Base-by-base conservation (phyloP, 2,888 invertebrate genomes). In the Dryocosmus kuriphilus region DNA sequence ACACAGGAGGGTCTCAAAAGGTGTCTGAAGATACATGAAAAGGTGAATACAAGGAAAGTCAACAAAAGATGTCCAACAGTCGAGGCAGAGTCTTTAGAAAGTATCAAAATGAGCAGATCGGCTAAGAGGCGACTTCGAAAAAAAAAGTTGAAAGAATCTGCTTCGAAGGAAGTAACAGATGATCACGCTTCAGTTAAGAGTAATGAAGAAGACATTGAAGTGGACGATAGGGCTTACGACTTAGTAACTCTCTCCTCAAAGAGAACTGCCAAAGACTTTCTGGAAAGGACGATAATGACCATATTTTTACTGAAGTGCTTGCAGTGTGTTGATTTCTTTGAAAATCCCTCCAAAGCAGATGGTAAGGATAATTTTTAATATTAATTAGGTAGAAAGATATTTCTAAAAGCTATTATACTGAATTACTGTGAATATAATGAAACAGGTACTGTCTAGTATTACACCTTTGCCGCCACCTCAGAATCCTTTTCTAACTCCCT, bases 251-350 rank as follows among this genome's bases (percentile, higher is more conserved):
- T 96, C 86, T 93, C 94, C 14, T 92, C 93, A 3, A 92, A 92
- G 65, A 93, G 97, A 63, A 92, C 93, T 38, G 92, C 94, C 27
- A 46, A 71, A 6, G 71, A 71, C 7, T 95, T 95, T 87, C 91
- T 97, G 30, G 95, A 96, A 85, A 93, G 97, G 74, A 93, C 96
- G 4, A 90, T 97, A 7, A 97, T 97, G 96, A 94, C 96, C 0
- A 93, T 95, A 57, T 97, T 97, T 86, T 92, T 97, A 0, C 92
- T 96, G 63, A 94, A 95, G 79, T 95, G 95, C 85, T 91, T 97
- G 60, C 95, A 95, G 86, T 30, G 71, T n/a, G 71, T 51, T 30
- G 71, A 30, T 1, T 96, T 95, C 90, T 96, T 89, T 71, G 79
- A 79, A 22, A 73, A 61, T 1, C 41, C 83, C 1, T 76, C 85